Percentiles rank a stretch among this genome's conserved stretches.
These are phyloP conservation scores for Cephalotes varians DNA, from an alignment of 2,888 invertebrate genomes.

Conservation along the genomic window DNA sequence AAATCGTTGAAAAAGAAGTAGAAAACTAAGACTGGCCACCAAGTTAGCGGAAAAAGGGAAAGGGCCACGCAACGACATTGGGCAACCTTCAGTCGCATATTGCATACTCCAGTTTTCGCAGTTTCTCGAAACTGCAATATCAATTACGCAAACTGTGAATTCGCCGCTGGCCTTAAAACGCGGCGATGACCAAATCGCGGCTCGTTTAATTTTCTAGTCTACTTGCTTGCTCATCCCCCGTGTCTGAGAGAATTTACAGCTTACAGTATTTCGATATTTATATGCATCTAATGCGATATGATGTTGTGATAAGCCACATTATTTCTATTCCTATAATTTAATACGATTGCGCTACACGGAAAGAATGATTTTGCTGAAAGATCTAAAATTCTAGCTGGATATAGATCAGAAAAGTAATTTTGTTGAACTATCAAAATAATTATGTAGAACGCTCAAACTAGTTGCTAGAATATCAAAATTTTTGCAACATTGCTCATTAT, in stretches of 20 bases:
- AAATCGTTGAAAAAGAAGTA: neutral
- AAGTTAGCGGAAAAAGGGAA: conserved; percentile 2
- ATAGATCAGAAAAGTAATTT: too few species aligned
- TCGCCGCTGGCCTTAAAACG: conserved; percentile 62
- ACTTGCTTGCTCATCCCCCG: conserved; percentile 54
- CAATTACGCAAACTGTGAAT: conserved; percentile 50
- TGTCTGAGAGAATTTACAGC: conserved; percentile 58
- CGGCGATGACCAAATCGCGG: conserved; percentile 39
- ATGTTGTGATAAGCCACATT: neutral
- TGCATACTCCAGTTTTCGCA: conserved; percentile 55
- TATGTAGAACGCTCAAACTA: too few species aligned
- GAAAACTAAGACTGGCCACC: neutral
- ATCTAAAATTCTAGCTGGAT: too few species aligned
- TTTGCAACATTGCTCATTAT: too few species aligned
- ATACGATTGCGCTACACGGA: neutral
- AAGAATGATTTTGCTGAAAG: too few species aligned
- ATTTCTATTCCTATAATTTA: neutral
- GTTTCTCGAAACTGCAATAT: conserved; percentile 32
- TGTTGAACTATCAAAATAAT: too few species aligned
- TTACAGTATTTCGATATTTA: conserved; percentile 47
- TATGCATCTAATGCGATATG: conserved; percentile 13
- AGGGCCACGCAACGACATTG: conserved; percentile 63
- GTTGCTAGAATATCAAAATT: too few species aligned
- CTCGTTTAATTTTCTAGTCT: conserved; percentile 64
- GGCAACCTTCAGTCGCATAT: conserved; percentile 56